These are phyloP conservation scores for Lichenostomus cassidix DNA, from an alignment of 2,113 vertebrate genomes.

Conservation along the genomic window DNA sequence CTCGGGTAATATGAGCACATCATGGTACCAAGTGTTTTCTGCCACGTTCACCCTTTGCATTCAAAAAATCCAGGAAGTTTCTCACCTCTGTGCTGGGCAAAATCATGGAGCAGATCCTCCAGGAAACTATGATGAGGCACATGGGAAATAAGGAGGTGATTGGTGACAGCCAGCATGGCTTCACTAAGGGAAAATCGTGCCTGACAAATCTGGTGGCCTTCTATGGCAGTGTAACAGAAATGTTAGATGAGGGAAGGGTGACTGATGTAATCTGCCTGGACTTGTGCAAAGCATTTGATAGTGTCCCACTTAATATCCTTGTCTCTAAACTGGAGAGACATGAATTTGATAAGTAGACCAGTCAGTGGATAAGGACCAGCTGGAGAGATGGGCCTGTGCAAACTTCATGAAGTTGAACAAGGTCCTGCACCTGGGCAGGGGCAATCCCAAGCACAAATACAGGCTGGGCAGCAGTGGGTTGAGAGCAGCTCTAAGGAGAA, in stretches of 20 bases:
- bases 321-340: neutral
- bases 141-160: neutral
- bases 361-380: neutral
- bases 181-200: neutral
- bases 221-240: neutral
- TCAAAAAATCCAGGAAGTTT: neutral
- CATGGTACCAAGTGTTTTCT: neutral
- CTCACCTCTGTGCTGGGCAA: neutral
- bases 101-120: neutral
- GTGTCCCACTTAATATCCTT: neutral
- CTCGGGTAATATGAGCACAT: neutral
- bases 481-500: neutral
- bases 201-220: neutral
- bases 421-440: neutral
- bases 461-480: neutral
- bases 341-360: fast-evolving
- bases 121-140: neutral
- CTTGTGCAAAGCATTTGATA: neutral
- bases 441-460: neutral
- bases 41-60: neutral
- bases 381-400: fast-evolving
- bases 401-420: neutral
- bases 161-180: neutral
- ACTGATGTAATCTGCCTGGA: neutral
- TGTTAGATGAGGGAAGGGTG: neutral